These are phyloP conservation scores for Zeus faber DNA, from an alignment of 2,113 vertebrate species.

Conservation along the genomic window DNA sequence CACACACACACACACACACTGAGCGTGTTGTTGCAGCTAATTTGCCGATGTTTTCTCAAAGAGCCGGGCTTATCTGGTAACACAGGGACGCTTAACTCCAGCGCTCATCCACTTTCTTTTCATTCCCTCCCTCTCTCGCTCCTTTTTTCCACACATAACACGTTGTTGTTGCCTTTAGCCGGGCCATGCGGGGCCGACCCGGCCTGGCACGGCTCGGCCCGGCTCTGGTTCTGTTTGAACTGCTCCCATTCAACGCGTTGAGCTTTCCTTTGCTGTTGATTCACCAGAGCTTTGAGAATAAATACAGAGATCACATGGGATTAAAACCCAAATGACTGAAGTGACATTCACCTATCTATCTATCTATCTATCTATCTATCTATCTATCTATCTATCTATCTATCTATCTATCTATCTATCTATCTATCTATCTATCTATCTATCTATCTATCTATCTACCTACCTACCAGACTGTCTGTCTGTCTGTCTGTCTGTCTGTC, in stretches of 20 bases:
- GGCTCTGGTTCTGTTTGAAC: too few species aligned
- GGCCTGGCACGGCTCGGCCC: too few species aligned
- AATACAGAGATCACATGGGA: too few species aligned
- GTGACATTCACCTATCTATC: too few species aligned
- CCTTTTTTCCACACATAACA: too few species aligned
- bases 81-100: constrained; percentile 52
- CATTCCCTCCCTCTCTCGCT: not conserved
- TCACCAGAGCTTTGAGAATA: too few species aligned
- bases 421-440: not conserved
- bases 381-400: not conserved
- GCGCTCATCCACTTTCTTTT: not conserved
- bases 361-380: not conserved
- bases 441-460: not conserved
- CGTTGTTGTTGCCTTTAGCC: too few species aligned
- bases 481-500: not conserved
- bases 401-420: not conserved
- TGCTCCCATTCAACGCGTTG: too few species aligned
- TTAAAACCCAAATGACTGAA: too few species aligned
- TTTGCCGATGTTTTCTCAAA: constrained; percentile 53
- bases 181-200: too few species aligned
- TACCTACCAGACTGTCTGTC: not conserved
- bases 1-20: constrained; percentile 37
- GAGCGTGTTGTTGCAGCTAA: constrained; percentile 43
- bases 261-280: too few species aligned
- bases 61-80: constrained; percentile 37